Evolutionary conservation across 2,888 invertebrate species (phyloP).

Genomic region (Bombyx huttoni): DNA sequence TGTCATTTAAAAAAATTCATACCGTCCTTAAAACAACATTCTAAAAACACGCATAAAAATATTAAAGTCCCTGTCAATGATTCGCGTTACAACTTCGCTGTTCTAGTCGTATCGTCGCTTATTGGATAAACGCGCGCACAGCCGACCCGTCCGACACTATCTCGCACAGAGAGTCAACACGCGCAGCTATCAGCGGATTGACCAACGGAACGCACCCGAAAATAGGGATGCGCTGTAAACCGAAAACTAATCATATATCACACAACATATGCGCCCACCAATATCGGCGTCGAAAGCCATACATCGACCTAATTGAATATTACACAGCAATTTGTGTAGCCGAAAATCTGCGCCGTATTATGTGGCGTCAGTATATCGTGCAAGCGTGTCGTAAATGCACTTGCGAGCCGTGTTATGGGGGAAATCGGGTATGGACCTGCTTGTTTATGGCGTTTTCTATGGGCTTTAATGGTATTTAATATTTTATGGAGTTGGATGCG

Average conservation of each 20-base stretch:
- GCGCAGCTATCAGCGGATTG: neutral
- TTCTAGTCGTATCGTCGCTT: too few species aligned
- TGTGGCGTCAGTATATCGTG: conserved; percentile 62
- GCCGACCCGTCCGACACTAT: neutral
- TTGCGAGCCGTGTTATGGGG: neutral
- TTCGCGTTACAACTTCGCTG: too few species aligned
- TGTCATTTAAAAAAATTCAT: too few species aligned
- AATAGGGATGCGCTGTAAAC: conserved; percentile 22
- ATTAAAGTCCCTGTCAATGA: too few species aligned
- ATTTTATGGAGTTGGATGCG: neutral
- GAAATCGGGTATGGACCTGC: neutral
- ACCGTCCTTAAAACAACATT: too few species aligned
- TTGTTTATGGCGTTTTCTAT: conserved; percentile 37
- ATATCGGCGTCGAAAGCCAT: conserved; percentile 48
- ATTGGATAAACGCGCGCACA: too few species aligned
- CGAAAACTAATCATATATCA: conserved; percentile 68
- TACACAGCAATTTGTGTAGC: conserved; percentile 68
- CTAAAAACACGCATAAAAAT: too few species aligned
- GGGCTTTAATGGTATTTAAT: conserved; percentile 12
- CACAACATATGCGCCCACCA: conserved; percentile 64
- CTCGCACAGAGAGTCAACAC: neutral
- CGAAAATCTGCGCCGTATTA: conserved; percentile 66
- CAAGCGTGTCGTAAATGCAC: neutral
- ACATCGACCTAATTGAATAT: conserved; percentile 66
- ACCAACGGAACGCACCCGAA: conserved; percentile 7